Conservation (phyloP, 2,797 vertebrate genomes). For the Avahi laniger region DNA sequence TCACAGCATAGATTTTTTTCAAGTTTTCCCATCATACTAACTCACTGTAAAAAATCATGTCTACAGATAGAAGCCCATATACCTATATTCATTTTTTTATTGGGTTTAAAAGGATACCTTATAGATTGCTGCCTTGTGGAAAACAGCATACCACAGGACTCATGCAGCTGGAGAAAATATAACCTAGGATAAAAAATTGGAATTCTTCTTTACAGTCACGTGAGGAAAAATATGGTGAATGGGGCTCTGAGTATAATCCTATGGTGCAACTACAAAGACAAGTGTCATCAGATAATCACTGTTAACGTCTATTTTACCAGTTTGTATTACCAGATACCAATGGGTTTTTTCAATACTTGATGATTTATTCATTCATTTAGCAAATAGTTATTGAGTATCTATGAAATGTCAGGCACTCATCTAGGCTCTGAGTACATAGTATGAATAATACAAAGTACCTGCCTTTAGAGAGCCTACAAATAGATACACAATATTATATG, state of each 20-base stretch:
- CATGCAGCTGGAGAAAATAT: background rate
- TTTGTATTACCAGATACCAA: constrained; percentile 15
- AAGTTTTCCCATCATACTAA: background rate
- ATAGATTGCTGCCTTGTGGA: background rate
- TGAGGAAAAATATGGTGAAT: background rate
- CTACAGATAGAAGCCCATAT: background rate
- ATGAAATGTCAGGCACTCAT: background rate
- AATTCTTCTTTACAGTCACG: background rate
- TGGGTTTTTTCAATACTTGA: background rate
- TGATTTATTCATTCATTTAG: background rate
- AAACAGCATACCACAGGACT: background rate
- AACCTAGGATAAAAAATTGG: background rate
- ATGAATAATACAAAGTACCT: background rate
- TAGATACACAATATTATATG: background rate
- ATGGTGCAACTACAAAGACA: background rate
- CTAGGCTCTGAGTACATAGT: background rate
- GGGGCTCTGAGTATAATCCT: background rate
- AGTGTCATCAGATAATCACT: background rate
- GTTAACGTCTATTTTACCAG: background rate
- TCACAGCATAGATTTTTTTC: background rate
- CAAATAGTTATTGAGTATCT: constrained; percentile 23
- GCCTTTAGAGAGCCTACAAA: background rate
- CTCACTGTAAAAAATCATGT: background rate
- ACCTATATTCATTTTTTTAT: background rate
- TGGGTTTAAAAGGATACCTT: background rate